Base-by-base conservation (phyloP, 2,888 invertebrate species). In the Rhimphoctona megacephalus region DNA sequence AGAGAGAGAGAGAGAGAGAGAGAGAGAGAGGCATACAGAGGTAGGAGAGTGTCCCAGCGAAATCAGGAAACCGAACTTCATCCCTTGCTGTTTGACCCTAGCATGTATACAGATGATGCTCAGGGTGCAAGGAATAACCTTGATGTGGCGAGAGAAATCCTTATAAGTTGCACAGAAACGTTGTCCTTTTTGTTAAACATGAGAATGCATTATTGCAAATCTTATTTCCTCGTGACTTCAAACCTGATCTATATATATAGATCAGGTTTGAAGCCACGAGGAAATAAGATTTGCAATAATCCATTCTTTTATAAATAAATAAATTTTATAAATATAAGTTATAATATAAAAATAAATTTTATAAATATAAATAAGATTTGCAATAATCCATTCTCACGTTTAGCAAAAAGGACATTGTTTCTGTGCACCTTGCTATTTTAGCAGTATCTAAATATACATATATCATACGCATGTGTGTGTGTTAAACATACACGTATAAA, bases 381-480 rank as follows among this genome's bases (percentile, higher is more conserved):
- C 81, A 79, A 80, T 82, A 84, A 86, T 84, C 84, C 82, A 86
- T 87, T 86, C 82, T 84, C 77, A 66, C 82, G 72, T 80, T 49
- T 57, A 73, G 52, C 54, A 81, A 81, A 61, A 74, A 72, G 57
- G 67, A 57, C 69, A 66, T 57, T 73, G 54, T 83, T 78, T 74
- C 43, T 67, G 19, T 67, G 46, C 67, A 46, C 30, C 30, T n/a
- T 46, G 46, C 11, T 76, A 30, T 4, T 19, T 19, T 46, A 6
- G 19, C 46, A 9, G 19, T 30, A n/a, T 46, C 30, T 30, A 22
- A 52, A 57, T 73, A 74, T 8, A 22, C 11, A 25, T 57, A 43
- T 43, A 11, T 19, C 11, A 11, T 22, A n/a, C 73, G 17, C 11
- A 57, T 9, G 30, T 33, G 30, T 43, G 19, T 43, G 33, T 7